phyloP scores from a whole-genome alignment of 2,888 invertebrate genomes.

The Luperina nickerlii region DNA sequence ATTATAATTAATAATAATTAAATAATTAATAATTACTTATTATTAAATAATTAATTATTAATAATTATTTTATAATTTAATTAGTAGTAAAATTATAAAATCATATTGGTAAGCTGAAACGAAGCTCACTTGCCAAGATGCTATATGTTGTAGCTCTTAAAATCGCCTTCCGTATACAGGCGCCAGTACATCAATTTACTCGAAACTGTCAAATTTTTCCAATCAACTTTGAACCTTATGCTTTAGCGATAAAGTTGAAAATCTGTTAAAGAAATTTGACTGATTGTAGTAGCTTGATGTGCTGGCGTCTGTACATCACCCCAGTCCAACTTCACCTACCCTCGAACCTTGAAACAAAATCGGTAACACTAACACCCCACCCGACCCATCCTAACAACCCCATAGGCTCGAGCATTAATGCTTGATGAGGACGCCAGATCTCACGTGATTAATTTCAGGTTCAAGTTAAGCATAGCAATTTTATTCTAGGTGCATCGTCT shows the following conservation, averaged over 20 bases:
- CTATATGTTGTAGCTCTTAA: not conserved
- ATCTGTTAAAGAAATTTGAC: too few species aligned
- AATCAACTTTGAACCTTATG: too few species aligned
- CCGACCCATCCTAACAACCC: constrained; percentile 17
- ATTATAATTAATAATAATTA: too few species aligned
- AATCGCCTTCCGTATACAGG: not conserved
- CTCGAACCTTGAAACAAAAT: not conserved
- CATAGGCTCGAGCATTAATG: constrained; percentile 39
- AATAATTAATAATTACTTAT: too few species aligned
- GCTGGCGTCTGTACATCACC: too few species aligned
- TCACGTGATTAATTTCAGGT: constrained; percentile 39
- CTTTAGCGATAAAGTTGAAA: too few species aligned
- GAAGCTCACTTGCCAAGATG: not conserved
- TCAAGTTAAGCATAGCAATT: constrained; percentile 1
- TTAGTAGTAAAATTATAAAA: not conserved
- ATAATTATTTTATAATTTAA: too few species aligned
- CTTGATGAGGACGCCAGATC: constrained; percentile 45
- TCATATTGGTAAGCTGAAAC: not conserved
- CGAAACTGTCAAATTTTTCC: too few species aligned
- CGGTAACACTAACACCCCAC: constrained; percentile 23
- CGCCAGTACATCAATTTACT: too few species aligned
- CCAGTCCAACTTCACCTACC: not conserved
- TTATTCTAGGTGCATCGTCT: too few species aligned
- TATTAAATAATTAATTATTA: too few species aligned
- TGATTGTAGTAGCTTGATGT: too few species aligned